Percentiles rank a stretch among this genome's conserved stretches.
Conservation (phyloP, 2,113 vertebrate species). For the Epinephelus lanceolatus region DNA sequence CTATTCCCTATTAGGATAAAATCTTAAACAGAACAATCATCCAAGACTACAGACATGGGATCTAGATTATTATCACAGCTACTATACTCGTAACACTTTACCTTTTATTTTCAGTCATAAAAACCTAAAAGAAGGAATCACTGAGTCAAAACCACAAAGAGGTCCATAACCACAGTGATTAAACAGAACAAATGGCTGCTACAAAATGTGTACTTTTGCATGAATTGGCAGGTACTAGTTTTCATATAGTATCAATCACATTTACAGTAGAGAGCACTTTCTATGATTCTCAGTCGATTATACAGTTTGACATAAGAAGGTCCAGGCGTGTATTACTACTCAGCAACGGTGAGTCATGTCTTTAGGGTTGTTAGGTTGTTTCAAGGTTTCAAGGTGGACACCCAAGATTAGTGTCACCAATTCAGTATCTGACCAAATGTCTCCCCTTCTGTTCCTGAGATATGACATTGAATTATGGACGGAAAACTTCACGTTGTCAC, state of each 20-base stretch:
- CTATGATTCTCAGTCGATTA: neutral
- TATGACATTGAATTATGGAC: too few relatives aligned
- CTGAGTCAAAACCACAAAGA: neutral
- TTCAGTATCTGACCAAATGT: too few relatives aligned
- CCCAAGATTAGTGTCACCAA: too few relatives aligned
- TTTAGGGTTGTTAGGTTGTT: too few relatives aligned
- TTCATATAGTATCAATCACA: neutral
- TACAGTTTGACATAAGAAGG: neutral
- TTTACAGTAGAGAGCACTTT: neutral
- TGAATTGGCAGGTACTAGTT: neutral
- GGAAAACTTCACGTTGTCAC: too few relatives aligned
- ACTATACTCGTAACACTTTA: neutral
- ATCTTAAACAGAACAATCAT: neutral
- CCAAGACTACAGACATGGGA: neutral
- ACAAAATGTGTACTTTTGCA: neutral
- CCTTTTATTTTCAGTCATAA: neutral
- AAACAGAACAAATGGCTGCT: neutral
- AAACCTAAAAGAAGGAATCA: neutral
- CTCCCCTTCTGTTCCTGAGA: too few relatives aligned
- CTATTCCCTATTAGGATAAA: neutral
- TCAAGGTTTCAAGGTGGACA: too few relatives aligned
- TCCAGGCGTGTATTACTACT: neutral
- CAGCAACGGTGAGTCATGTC: neutral
- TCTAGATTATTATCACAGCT: neutral
- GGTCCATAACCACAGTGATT: neutral